Evolutionary conservation across 2,797 vertebrate genomes (phyloP).

Genomic region (Alfaro cultratus): DNA sequence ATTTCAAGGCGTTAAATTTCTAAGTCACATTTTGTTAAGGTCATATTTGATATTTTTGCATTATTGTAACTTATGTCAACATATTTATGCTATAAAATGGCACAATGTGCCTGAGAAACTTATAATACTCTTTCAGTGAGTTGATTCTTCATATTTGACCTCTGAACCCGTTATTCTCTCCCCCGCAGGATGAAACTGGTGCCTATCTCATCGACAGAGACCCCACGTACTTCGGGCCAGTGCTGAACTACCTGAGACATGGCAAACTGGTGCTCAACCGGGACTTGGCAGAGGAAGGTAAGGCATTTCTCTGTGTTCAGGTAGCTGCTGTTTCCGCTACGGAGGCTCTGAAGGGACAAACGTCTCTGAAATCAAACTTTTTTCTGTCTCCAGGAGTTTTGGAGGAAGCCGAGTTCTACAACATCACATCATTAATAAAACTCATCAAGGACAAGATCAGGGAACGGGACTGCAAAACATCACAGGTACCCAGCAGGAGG

Average conservation of each 20-base stretch:
- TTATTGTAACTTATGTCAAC: too few species aligned
- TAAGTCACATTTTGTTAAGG: too few species aligned
- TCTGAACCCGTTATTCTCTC: neutral
- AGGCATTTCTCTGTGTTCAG: neutral
- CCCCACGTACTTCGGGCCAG: slow-evolving; percentile 96
- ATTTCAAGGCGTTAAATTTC: too few species aligned
- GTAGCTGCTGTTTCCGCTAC: neutral
- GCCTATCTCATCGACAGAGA: slow-evolving; percentile 99
- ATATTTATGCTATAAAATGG: too few species aligned
- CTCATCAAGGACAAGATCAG: slow-evolving; percentile 98
- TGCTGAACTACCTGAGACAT: slow-evolving; percentile 97
- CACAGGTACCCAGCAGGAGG: slow-evolving; percentile 81
- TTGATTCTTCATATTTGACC: neutral
- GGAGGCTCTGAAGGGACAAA: neutral
- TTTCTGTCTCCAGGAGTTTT: slow-evolving; percentile 83
- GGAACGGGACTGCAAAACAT: slow-evolving; percentile 95
- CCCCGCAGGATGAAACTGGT: slow-evolving; percentile 92
- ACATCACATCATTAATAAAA: slow-evolving; percentile 98
- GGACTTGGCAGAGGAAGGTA: slow-evolving; percentile 99
- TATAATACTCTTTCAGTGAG: neutral
- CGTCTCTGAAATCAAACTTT: neutral
- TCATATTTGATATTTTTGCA: too few species aligned
- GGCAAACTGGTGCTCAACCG: slow-evolving; percentile 98
- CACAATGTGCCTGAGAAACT: too few species aligned
- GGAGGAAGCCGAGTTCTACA: slow-evolving; percentile 99